Conservation (phyloP, 2,797 vertebrate genomes). For the Leptatherina wallacei region DNA sequence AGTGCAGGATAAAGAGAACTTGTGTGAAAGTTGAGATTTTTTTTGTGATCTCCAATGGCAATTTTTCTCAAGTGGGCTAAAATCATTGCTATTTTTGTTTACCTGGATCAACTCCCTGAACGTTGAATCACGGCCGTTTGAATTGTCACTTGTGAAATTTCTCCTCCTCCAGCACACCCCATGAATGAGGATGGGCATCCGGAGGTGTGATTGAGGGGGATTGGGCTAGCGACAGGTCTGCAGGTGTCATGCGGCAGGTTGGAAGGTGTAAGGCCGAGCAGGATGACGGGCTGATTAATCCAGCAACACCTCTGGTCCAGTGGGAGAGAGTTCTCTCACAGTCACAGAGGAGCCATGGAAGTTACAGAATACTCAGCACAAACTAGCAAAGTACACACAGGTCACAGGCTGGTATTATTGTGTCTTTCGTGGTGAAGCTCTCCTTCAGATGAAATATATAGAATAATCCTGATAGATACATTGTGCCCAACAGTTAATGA, state of each 20-base stretch:
- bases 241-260: conserved; percentile 62
- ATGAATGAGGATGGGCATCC: conserved; percentile 40
- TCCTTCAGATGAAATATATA: neutral
- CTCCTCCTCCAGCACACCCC: conserved; percentile 21
- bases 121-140: conserved; percentile 24
- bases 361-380: conserved; percentile 21
- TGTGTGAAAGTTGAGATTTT: conserved; percentile 35
- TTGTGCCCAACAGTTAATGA: neutral
- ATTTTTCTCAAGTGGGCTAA: conserved; percentile 41
- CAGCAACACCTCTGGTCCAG: conserved; percentile 73
- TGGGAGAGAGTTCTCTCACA: conserved; percentile 48
- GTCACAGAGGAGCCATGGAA: conserved; percentile 17
- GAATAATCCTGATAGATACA: neutral
- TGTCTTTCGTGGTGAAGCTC: neutral
- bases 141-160: conserved; percentile 52
- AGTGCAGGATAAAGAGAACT: conserved; percentile 20
- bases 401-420: neutral
- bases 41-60: conserved; percentile 29
- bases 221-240: conserved; percentile 59
- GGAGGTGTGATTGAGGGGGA: conserved; percentile 58
- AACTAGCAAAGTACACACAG: conserved; percentile 24
- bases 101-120: conserved; percentile 45
- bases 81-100: conserved; percentile 33
- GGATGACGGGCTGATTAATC: conserved; percentile 74
- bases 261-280: conserved; percentile 70